phyloP scores from a whole-genome alignment of 64 coral and sea anemone species.

The Porites lutea region DNA sequence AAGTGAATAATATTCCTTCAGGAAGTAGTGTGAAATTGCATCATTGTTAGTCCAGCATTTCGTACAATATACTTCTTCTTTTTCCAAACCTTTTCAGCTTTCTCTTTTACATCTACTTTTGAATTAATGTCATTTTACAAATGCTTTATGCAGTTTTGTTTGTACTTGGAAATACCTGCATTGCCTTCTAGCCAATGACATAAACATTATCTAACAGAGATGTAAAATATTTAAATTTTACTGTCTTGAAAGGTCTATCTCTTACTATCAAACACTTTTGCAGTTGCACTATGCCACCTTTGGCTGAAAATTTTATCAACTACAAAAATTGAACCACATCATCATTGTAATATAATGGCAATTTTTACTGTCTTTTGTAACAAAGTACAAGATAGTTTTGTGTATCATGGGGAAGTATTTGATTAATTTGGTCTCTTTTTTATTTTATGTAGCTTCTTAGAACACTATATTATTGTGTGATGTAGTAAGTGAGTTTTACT shows the following conservation, averaged over 20 bases:
- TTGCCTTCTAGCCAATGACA: background rate
- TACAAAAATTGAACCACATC: background rate
- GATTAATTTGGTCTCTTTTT: background rate
- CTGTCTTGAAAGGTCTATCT: background rate
- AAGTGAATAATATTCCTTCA: no score
- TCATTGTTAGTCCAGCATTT: no score
- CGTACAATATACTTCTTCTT: no score
- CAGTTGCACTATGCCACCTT: background rate
- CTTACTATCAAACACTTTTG: background rate
- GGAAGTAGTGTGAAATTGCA: no score
- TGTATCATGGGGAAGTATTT: background rate
- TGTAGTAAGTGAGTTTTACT: background rate
- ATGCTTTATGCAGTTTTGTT: no score
- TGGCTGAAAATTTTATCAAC: background rate
- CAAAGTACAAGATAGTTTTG: conserved; percentile 28
- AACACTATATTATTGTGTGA: background rate
- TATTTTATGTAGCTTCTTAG: background rate
- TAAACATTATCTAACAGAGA: background rate
- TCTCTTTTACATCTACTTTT: no score
- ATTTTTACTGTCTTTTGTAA: conserved; percentile 50
- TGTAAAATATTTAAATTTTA: background rate
- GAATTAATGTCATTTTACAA: no score
- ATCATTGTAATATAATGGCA: conserved; percentile 8
- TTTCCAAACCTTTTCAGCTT: no score
- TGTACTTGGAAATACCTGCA: no score